These are phyloP conservation scores for Syngnathus floridae DNA, from an alignment of 2,113 vertebrate genomes.

Conservation along the genomic window DNA sequence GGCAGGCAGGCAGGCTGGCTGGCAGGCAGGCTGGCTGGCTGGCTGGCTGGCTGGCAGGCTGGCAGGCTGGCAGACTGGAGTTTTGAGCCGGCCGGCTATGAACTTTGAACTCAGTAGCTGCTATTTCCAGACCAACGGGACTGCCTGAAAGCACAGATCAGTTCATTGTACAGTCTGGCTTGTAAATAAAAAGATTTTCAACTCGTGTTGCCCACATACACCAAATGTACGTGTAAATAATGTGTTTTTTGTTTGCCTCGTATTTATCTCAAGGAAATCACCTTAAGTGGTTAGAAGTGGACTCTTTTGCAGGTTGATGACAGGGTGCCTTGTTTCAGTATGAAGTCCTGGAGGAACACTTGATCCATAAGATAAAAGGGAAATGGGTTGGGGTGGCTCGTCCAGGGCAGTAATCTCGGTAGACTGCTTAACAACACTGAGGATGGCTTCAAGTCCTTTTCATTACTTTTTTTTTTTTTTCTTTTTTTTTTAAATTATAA, in stretches of 20 bases:
- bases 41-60: too few relatives aligned
- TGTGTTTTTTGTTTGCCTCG: neutral
- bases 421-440: conserved; percentile 72
- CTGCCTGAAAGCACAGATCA: conserved; percentile 25
- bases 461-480: conserved; percentile 40
- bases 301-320: conserved; percentile 74
- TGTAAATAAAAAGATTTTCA: neutral
- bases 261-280: conserved; percentile 38
- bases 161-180: neutral
- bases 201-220: neutral
- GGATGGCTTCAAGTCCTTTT: conserved; percentile 72
- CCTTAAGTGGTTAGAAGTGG: conserved; percentile 72
- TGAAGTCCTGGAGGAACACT: conserved; percentile 93
- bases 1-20: too few relatives aligned
- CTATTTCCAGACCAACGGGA: conserved; percentile 45
- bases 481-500: conserved; percentile 39
- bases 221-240: too few relatives aligned
- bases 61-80: too few relatives aligned
- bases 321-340: conserved; percentile 72
- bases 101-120: conserved; percentile 37
- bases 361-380: conserved; percentile 91
- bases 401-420: conserved; percentile 71
- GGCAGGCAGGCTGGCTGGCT: too few relatives aligned
- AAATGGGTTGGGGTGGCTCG: conserved; percentile 69
- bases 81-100: neutral